phyloP scores from a whole-genome alignment of 1,140 invertebrate genomes.

The Philaenus spumarius region DNA sequence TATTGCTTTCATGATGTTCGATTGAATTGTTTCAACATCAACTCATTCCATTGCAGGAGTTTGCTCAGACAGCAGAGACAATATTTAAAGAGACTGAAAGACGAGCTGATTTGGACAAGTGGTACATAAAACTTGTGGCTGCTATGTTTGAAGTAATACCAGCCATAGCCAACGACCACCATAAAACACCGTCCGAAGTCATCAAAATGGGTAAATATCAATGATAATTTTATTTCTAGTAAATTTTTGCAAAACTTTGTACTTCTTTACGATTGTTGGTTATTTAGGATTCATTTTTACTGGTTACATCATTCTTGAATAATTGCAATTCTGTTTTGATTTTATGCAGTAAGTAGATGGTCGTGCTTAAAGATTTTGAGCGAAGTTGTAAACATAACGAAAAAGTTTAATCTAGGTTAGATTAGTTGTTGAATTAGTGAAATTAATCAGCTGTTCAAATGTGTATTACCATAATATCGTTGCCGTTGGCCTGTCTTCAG shows the following conservation, averaged over 20 bases:
- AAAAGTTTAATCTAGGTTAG: too few relatives aligned
- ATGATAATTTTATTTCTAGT: not conserved
- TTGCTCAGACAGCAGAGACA: slow-evolving; percentile 77
- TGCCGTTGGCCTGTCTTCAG: too few relatives aligned
- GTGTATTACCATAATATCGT: too few relatives aligned
- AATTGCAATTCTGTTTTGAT: too few relatives aligned
- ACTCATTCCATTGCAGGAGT: slow-evolving; percentile 63
- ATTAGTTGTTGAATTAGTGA: too few relatives aligned
- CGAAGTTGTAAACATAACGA: too few relatives aligned
- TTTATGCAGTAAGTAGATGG: too few relatives aligned
- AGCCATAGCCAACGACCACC: slow-evolving; percentile 74
- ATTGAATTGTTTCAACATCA: too few relatives aligned
- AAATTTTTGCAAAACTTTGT: slow-evolving; percentile 10
- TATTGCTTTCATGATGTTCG: too few relatives aligned
- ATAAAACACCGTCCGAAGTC: slow-evolving; percentile 90
- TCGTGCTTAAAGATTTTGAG: too few relatives aligned
- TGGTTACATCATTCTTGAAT: too few relatives aligned
- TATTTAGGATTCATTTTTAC: not conserved
- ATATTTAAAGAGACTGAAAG: slow-evolving; percentile 84
- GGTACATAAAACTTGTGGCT: slow-evolving; percentile 78
- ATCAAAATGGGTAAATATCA: slow-evolving; percentile 75
- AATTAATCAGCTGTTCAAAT: too few relatives aligned
- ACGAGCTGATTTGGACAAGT: slow-evolving; percentile 92
- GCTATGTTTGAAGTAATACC: slow-evolving; percentile 84
- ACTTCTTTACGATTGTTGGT: not conserved